Conservation (phyloP, 2,888 invertebrate species). For the Amphipoea oculea region DNA sequence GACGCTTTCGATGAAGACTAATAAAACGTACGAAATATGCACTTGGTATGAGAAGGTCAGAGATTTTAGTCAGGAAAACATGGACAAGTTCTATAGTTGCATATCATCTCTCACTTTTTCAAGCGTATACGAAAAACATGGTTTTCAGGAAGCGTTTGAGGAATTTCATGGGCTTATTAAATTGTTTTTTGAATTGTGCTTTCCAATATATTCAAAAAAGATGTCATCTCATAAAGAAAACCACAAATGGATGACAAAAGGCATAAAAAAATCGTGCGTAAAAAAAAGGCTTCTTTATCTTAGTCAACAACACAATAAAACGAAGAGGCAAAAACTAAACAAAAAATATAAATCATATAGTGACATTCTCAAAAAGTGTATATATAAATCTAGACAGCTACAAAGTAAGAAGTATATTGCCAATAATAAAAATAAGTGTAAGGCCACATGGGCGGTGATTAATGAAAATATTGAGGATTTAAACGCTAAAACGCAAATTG, state of each 20-base stretch:
- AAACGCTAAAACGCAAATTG: neutral
- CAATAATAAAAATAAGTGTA: neutral
- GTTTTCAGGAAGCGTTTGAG: neutral
- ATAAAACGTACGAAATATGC: too few species aligned
- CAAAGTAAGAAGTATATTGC: neutral
- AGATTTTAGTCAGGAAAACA: too few species aligned
- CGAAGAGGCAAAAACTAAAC: too few species aligned
- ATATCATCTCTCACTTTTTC: too few species aligned
- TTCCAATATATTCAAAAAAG: neutral
- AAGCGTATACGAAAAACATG: neutral
- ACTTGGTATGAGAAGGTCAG: too few species aligned
- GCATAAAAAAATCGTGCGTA: neutral
- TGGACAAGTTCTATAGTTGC: too few species aligned
- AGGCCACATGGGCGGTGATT: neutral
- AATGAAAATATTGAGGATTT: neutral
- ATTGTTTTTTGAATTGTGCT: neutral
- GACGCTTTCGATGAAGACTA: too few species aligned
- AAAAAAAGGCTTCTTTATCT: too few species aligned
- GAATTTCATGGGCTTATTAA: neutral
- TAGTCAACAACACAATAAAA: too few species aligned
- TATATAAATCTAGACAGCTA: too few species aligned
- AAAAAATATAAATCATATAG: too few species aligned
- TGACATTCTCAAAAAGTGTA: too few species aligned
- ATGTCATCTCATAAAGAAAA: neutral
- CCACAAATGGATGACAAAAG: neutral